phyloP scores from a whole-genome alignment of 2,113 vertebrate genomes.

The Scomber japonicus region DNA sequence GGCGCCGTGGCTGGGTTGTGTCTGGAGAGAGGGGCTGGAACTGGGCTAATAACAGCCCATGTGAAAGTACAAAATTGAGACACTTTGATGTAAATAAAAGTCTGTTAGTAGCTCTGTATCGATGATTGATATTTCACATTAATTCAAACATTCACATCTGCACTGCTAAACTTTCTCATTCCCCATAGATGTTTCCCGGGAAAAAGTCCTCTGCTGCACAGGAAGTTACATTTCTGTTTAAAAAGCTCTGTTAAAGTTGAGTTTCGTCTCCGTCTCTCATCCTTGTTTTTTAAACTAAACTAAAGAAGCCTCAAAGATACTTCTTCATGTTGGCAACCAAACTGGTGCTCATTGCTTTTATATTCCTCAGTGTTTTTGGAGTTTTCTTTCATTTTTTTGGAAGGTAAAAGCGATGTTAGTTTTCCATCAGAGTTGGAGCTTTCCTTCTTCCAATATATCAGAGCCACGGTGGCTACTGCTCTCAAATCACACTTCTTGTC shows the following conservation, averaged over 20 bases:
- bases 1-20: conserved; percentile 65
- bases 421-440: too few species aligned
- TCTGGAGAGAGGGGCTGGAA: conserved; percentile 48
- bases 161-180: background rate
- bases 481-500: too few species aligned
- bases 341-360: too few species aligned
- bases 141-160: background rate
- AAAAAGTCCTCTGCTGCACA: background rate
- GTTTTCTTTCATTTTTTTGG: too few species aligned
- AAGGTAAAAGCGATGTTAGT: too few species aligned
- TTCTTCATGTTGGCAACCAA: too few species aligned
- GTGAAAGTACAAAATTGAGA: conserved; percentile 34
- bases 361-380: too few species aligned
- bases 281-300: too few species aligned
- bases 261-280: too few species aligned
- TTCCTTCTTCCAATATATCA: background rate
- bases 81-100: conserved; percentile 22
- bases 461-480: background rate
- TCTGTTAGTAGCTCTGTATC: background rate
- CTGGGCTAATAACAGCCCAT: conserved; percentile 46
- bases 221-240: background rate
- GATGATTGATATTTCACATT: background rate
- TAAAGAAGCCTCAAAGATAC: too few species aligned
- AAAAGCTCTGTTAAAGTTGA: background rate
- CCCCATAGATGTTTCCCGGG: background rate